Conservation (phyloP, 2,888 invertebrate species). For the Mylabris sibirica region DNA sequence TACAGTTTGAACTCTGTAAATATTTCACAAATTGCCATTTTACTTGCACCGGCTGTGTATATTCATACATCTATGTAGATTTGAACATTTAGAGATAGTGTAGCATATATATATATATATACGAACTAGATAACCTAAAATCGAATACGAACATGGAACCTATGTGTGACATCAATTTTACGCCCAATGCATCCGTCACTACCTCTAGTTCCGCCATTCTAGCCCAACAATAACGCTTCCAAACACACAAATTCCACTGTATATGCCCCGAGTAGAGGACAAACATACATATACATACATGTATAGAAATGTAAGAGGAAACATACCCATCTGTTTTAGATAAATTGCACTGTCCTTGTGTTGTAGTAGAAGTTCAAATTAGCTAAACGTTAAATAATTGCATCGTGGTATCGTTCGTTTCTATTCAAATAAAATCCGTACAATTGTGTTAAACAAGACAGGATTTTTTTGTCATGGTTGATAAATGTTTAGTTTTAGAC, state of each 20-base stretch:
- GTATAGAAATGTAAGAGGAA: background rate
- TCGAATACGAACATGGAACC: background rate
- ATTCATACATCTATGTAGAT: background rate
- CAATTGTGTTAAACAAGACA: background rate
- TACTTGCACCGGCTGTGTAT: background rate
- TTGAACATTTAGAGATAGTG: background rate
- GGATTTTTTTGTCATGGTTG: background rate
- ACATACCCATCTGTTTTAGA: background rate
- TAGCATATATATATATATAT: no score
- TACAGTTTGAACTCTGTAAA: background rate
- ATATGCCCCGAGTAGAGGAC: background rate
- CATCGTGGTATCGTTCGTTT: background rate
- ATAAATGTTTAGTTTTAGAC: constrained; percentile 13
- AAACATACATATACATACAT: constrained; percentile 2
- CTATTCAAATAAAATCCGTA: background rate
- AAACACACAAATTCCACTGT: background rate
- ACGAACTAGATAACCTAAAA: background rate
- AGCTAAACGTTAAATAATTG: background rate
- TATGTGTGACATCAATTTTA: constrained; percentile 34
- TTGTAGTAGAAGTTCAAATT: constrained; percentile 12
- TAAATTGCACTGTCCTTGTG: constrained; percentile 14
- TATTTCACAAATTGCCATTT: background rate
- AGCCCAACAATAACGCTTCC: background rate
- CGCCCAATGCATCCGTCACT: constrained; percentile 35
- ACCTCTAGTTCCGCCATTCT: constrained; percentile 19